Evolutionary conservation across 2,888 invertebrate genomes (phyloP), one percentile per base, ranked within the genome.

Genomic region (Platerodrilus igneus): DNA sequence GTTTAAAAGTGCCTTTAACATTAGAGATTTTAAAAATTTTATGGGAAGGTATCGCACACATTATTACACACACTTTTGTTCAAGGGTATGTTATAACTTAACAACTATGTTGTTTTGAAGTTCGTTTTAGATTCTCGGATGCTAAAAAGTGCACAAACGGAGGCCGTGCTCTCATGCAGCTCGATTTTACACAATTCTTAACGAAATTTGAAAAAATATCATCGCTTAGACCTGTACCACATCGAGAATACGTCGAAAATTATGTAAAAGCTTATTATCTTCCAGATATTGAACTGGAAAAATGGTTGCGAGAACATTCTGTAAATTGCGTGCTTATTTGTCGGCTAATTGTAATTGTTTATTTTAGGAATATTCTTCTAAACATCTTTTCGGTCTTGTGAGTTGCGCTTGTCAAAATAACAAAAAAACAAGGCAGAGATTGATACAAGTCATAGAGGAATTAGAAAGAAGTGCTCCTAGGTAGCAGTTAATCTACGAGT

Each of bases 211-310:
- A 96, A 66, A 82, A 86, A 58, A 80, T 95, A 36, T 86, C 92
- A 0, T 79, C 80, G 1, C 63, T 92, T 4, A 83, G 83, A 59
- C 93, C 93, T 2, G 74, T 92, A 9, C 92, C 95, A 0, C 86
- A 88, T 58, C 81, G 85, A 48, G 86, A 88, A 37, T 91, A 88
- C 58, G 95, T 97, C 0, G 96, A 97, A 68, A 78, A 79, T 36
- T 99, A 94, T 62, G 88, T 99, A 1, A 97, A 97, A 65, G 95
- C 96, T 0, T 99, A 87, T 65, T 99, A 99, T 71, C 74, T 93
- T 51, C 90, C 94, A 0, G 85, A 94, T 56, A 79, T 79, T 43
- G 85, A 83, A 35, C 72, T 99, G 21, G 94, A 96, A 63, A 79
- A 82, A 30, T 99, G 96, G 82, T 78, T 97, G 4, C 77, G 78